Conservation (phyloP, 2,888 invertebrate species). For the Barypeithes pellucidus region DNA sequence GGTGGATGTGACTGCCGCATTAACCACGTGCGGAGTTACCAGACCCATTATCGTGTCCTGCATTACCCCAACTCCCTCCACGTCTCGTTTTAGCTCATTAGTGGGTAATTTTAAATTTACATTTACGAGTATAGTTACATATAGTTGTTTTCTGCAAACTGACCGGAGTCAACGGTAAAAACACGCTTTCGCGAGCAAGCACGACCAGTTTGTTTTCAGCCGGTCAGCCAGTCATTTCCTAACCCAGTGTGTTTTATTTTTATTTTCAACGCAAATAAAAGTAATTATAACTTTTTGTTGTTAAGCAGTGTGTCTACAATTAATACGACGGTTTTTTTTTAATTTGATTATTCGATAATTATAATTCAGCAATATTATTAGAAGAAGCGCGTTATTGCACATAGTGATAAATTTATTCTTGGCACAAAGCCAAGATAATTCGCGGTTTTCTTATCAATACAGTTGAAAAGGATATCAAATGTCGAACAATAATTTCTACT, state of each 20-base stretch:
- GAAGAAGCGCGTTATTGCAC: background rate
- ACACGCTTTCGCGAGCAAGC: background rate
- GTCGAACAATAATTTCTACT: constrained; percentile 9
- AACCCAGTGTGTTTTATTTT: background rate
- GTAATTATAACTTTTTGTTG: background rate
- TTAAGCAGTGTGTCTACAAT: background rate
- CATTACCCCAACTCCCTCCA: background rate
- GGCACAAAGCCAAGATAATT: too few relatives aligned
- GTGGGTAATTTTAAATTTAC: constrained; percentile 8
- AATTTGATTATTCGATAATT: too few relatives aligned
- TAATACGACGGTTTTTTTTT: too few relatives aligned
- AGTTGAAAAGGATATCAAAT: constrained; percentile 4
- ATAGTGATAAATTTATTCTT: too few relatives aligned
- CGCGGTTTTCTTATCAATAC: constrained; percentile 4
- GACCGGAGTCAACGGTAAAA: background rate
- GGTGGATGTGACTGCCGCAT: too few relatives aligned
- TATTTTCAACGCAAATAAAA: background rate
- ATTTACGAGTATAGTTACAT: constrained; percentile 1
- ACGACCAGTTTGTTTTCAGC: background rate
- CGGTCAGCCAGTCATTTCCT: background rate
- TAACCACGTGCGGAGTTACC: too few relatives aligned
- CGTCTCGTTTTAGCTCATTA: constrained; percentile 1
- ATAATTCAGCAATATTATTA: too few relatives aligned
- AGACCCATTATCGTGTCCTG: background rate
- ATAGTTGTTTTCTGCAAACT: constrained; percentile 8